These are phyloP conservation scores for Cichlasoma orientale DNA, from an alignment of 2,797 vertebrate species.

Conservation along the genomic window DNA sequence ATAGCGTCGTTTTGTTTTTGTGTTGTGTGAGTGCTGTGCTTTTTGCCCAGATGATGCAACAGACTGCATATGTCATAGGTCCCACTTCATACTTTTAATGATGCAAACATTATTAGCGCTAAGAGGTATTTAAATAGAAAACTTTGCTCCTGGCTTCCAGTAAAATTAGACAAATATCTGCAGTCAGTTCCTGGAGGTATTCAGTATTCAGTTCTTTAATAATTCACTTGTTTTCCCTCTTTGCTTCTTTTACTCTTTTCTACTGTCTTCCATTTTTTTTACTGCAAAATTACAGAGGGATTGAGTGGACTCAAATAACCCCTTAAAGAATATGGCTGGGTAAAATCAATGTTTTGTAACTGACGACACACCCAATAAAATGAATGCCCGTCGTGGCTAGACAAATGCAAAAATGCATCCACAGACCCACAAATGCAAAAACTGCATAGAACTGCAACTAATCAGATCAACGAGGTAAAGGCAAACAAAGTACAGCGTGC, in stretches of 20 bases:
- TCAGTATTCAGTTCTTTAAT: slow-evolving; percentile 40
- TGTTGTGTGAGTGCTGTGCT: background rate
- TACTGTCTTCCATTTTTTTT: background rate
- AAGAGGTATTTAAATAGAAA: slow-evolving; percentile 57
- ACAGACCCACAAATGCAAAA: background rate
- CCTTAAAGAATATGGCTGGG: background rate
- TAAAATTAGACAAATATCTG: slow-evolving; percentile 63
- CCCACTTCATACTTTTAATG: slow-evolving; percentile 46
- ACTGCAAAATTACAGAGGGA: slow-evolving; percentile 4
- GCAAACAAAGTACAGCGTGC: background rate
- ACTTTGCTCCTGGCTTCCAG: slow-evolving; percentile 30
- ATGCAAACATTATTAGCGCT: slow-evolving; percentile 60
- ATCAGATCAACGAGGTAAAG: background rate
- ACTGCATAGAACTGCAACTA: background rate
- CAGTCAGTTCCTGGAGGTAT: slow-evolving; percentile 38
- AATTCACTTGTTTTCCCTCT: slow-evolving; percentile 20
- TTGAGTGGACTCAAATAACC: background rate
- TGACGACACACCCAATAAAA: background rate
- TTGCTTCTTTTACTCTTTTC: background rate
- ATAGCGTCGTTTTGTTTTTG: background rate
- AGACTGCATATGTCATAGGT: slow-evolving; percentile 13
- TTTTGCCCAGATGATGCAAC: background rate
- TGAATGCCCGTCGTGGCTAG: no score
- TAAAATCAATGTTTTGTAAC: background rate
- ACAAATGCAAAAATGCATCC: background rate